These are phyloP conservation scores for Zapornia atra DNA, from an alignment of 2,113 vertebrate species.

Conservation along the genomic window DNA sequence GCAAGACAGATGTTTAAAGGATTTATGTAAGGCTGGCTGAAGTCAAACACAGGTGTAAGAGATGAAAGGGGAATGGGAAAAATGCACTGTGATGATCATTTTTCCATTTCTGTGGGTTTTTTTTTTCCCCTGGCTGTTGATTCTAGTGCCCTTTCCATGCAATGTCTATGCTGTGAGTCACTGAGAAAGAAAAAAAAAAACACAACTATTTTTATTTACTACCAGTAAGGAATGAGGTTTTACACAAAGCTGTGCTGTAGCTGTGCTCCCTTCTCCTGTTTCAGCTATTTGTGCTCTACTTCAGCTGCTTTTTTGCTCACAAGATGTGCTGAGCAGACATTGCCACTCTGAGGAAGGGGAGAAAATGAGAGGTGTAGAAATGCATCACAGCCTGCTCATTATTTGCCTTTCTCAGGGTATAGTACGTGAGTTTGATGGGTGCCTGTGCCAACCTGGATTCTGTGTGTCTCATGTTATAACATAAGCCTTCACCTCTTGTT, in stretches of 20 bases:
- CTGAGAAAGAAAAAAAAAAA: neutral
- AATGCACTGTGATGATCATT: slow-evolving; percentile 72
- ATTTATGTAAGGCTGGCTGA: slow-evolving; percentile 77
- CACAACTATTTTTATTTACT: slow-evolving; percentile 73
- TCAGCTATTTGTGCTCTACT: slow-evolving; percentile 43
- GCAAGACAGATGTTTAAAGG: slow-evolving; percentile 79
- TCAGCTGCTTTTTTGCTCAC: neutral
- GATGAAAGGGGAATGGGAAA: slow-evolving; percentile 79
- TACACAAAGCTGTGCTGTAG: slow-evolving; percentile 51
- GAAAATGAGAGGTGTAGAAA: slow-evolving; percentile 18
- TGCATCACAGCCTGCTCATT: neutral
- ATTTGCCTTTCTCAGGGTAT: neutral
- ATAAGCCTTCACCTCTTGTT: neutral
- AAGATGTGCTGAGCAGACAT: slow-evolving; percentile 62
- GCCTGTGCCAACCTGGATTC: neutral
- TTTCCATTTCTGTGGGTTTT: slow-evolving; percentile 65
- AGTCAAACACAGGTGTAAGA: slow-evolving; percentile 82
- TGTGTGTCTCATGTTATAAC: neutral
- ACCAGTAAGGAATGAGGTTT: slow-evolving; percentile 71
- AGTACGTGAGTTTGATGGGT: neutral
- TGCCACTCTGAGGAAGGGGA: slow-evolving; percentile 55
- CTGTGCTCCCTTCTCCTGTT: slow-evolving; percentile 47
- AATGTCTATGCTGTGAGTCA: slow-evolving; percentile 74
- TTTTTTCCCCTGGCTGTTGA: slow-evolving; percentile 60
- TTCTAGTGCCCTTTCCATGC: slow-evolving; percentile 68